Percentiles rank a stretch among this genome's conserved stretches.
phyloP scores from a whole-genome alignment of 1,140 invertebrate genomes.

The Formica selysi region DNA sequence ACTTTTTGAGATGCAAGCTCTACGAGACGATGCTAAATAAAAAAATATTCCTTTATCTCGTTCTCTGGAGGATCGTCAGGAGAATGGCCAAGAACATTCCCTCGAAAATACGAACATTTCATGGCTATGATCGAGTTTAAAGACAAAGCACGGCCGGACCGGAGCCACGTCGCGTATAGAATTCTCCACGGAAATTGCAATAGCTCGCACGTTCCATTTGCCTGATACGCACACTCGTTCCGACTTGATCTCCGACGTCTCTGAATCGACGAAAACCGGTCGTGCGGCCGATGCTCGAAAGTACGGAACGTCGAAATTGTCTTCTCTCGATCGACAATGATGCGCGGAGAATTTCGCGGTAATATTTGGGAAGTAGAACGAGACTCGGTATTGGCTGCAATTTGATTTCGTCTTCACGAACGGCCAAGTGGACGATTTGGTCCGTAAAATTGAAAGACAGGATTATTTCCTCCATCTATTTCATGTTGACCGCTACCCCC shows the following conservation, averaged over 20 bases:
- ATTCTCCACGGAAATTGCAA: conserved; percentile 54
- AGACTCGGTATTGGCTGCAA: conserved; percentile 64
- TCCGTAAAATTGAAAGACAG: conserved; percentile 81
- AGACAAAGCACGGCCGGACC: not conserved
- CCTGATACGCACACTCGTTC: conserved; percentile 35
- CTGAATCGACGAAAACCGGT: conserved; percentile 37
- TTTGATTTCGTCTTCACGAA: conserved; percentile 77
- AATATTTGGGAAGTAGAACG: conserved; percentile 64
- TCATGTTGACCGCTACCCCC: not conserved
- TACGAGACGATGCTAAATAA: not conserved
- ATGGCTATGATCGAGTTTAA: conserved; percentile 40
- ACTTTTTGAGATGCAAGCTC: not conserved
- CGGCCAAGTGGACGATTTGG: conserved; percentile 71
- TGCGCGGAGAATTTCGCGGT: conserved; percentile 52
- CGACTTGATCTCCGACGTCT: not conserved
- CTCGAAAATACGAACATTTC: conserved; percentile 26
- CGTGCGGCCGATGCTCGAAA: conserved; percentile 32
- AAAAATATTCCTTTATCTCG: not conserved
- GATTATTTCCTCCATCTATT: conserved; percentile 75
- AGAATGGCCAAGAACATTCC: not conserved
- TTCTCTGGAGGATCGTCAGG: not conserved
- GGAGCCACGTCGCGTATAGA: conserved; percentile 22
- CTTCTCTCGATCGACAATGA: conserved; percentile 12
- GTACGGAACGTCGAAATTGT: conserved; percentile 57
- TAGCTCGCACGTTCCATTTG: conserved; percentile 55